Evolutionary conservation across 1,140 invertebrate genomes (phyloP).

Genomic region (Tribolium castaneum): DNA sequence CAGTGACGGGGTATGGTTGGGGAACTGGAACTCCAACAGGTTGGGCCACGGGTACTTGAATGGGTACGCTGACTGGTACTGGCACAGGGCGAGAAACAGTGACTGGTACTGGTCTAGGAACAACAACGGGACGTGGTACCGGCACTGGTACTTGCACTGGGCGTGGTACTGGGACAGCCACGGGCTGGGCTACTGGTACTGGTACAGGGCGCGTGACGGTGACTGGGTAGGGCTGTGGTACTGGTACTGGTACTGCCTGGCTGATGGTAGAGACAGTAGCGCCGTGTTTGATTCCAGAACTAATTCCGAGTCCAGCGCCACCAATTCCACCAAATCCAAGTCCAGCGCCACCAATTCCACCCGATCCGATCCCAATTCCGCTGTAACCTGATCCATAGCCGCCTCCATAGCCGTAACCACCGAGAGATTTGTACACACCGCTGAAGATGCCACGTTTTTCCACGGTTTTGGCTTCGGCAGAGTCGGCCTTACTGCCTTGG

Average conservation of each 20-base stretch:
- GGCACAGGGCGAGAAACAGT: slow-evolving; percentile 54
- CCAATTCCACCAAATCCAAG: slow-evolving; percentile 20
- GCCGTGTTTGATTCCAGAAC: slow-evolving; percentile 39
- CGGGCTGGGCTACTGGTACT: slow-evolving; percentile 49
- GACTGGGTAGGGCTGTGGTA: slow-evolving; percentile 61
- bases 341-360: slow-evolving; percentile 42
- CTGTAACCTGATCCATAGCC: slow-evolving; percentile 56
- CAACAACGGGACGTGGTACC: slow-evolving; percentile 59
- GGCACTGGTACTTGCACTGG: slow-evolving; percentile 57
- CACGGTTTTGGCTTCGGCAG: neutral
- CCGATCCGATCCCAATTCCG: slow-evolving; percentile 30
- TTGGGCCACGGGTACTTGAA: slow-evolving; percentile 55
- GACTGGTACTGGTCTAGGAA: slow-evolving; percentile 61
- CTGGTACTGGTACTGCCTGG: slow-evolving; percentile 53
- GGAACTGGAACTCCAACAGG: slow-evolving; percentile 55
- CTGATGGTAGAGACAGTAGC: slow-evolving; percentile 42
- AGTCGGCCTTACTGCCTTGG: slow-evolving; percentile 31
- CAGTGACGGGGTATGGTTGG: slow-evolving; percentile 57
- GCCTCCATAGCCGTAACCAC: slow-evolving; percentile 58
- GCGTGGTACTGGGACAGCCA: slow-evolving; percentile 55
- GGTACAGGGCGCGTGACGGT: slow-evolving; percentile 63
- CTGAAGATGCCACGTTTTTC: slow-evolving; percentile 28
- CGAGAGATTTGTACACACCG: neutral
- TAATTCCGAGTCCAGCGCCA: slow-evolving; percentile 38
- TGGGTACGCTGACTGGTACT: slow-evolving; percentile 52